phyloP scores from a whole-genome alignment of 2,113 vertebrate species.

The Meleagris gallopavo region DNA sequence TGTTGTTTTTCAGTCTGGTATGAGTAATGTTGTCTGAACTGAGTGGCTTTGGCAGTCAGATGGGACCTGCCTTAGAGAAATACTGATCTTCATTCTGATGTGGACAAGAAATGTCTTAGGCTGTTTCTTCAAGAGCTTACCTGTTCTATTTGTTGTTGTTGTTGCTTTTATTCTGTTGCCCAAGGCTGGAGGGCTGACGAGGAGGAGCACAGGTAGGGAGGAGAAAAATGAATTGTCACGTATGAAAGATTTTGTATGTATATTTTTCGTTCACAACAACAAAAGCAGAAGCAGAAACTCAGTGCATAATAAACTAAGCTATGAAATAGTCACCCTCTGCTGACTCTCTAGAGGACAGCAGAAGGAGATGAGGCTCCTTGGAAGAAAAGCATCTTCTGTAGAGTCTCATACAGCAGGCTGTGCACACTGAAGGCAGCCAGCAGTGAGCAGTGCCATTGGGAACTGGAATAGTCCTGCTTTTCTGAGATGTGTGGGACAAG shows the following conservation, averaged over 20 bases:
- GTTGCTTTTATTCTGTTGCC: background rate
- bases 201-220: background rate
- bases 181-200: background rate
- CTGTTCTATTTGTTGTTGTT: background rate
- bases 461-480: background rate
- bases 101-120: background rate
- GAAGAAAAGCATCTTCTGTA: background rate
- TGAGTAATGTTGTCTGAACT: background rate
- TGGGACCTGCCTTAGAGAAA: background rate
- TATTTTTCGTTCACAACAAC: background rate
- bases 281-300: background rate
- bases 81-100: background rate
- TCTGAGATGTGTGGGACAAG: background rate
- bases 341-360: background rate
- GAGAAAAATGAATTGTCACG: background rate
- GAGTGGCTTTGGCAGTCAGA: background rate
- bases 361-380: background rate
- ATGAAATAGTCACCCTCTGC: background rate
- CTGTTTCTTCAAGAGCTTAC: background rate
- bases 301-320: background rate
- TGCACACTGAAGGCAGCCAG: fast-evolving
- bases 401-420: background rate
- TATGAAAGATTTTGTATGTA: background rate
- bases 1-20: background rate
- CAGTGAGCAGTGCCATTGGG: background rate